These are phyloP conservation scores for Lamprotornis superbus DNA, from an alignment of 2,113 vertebrate genomes.

Conservation along the genomic window DNA sequence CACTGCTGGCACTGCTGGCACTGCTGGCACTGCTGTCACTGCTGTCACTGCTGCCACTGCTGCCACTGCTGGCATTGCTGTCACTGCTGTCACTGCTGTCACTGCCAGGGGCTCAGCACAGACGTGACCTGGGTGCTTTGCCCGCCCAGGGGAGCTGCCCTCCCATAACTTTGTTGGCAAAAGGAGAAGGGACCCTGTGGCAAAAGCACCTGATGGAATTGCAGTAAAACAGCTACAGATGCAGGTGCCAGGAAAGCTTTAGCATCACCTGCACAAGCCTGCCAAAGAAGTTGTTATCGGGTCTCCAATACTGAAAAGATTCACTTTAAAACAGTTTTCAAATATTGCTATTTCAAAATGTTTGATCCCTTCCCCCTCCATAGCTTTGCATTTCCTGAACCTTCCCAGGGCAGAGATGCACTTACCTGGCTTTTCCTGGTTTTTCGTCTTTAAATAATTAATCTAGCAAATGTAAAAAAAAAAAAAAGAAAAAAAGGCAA, in stretches of 20 bases:
- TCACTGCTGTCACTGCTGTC: too few relatives aligned
- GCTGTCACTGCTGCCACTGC: too few relatives aligned
- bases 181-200: neutral
- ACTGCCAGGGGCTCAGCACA: too few relatives aligned
- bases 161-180: rapidly evolving
- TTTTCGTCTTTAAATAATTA: neutral
- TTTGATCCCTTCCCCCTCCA: neutral
- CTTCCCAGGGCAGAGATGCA: neutral
- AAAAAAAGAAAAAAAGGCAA: neutral
- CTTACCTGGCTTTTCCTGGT: neutral
- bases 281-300: neutral
- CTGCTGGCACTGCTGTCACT: too few relatives aligned
- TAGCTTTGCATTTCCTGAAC: neutral
- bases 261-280: neutral
- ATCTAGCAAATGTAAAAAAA: neutral
- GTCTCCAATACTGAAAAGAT: neutral
- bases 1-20: too few relatives aligned
- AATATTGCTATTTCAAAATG: neutral
- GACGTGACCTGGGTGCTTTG: rapidly evolving
- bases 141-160: neutral
- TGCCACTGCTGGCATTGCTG: too few relatives aligned
- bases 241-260: neutral
- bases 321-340: neutral
- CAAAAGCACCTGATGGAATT: neutral
- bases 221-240: neutral